Base-by-base conservation (phyloP, 2,888 invertebrate genomes). In the Polydrusus tereticollis region DNA sequence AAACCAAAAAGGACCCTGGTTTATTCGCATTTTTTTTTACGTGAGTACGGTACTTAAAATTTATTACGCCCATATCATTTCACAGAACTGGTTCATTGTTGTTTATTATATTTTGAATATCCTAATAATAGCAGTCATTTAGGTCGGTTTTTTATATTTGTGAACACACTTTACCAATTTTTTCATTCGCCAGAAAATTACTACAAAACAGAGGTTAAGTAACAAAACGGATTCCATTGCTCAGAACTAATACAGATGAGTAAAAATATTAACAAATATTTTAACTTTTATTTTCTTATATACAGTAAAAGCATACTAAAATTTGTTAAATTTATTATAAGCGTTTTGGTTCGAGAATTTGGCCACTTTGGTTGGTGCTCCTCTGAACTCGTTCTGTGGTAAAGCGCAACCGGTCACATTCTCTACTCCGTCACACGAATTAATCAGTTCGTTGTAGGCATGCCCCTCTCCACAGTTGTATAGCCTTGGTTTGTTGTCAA, bases 401-500 rank as follows among this genome's bases (percentile, higher is more conserved):
- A 75, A 36, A 2, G 90, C 90, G 84, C 96, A 96, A 74, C 89
- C 90, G 2, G 91, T 89, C 10, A 95, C 93, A 83, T 94, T 93
- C 77, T 93, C 94, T 59, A 92, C 90, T 2, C 90, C 92, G 62
- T 94, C 93, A 80, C 96, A 96, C 29, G 89, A 86, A 59, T 89
- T 89, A 0, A 88, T 89, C 47, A 91, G 85, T 12, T 93, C 92
- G 81, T 94, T 95, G 84, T 93, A 96, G 1, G 93, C 95, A 20
- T 89, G 88, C 75, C 92, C 93, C 69, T 91, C 90, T 0, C 93
- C 93, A 80, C 96, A 96, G 72, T 89, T 89, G 75, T 92, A 89
- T 29, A 93, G 88, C 20, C 96, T 88, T 0, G 96, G 96, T 45
- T 88, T 89, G 14, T 90, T 90, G 52, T 91, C 88, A 7, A 94